Conservation (phyloP, 35 echinoderm and acorn worm species). For the Amphiura filiformis region DNA sequence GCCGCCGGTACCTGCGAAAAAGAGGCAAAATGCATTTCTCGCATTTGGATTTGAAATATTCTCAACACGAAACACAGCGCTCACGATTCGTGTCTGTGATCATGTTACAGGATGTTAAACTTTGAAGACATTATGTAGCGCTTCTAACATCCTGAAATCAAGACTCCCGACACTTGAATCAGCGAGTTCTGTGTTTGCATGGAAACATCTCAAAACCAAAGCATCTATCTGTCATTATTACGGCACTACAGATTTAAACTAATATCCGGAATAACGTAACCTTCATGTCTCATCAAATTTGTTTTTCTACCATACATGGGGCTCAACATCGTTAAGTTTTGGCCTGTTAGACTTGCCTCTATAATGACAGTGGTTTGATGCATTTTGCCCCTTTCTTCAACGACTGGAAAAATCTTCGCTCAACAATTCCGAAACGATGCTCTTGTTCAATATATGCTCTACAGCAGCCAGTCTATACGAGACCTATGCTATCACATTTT, state of each 20-base stretch:
- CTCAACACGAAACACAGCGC: too few species aligned
- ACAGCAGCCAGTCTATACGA: too few species aligned
- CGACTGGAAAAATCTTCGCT: too few species aligned
- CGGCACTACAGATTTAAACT: background rate
- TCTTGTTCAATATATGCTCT: too few species aligned
- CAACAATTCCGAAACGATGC: too few species aligned
- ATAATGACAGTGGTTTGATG: constrained; percentile 1
- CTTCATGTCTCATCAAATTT: background rate
- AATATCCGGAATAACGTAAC: background rate
- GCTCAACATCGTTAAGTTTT: background rate
- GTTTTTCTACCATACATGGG: background rate
- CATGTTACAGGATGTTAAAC: too few species aligned
- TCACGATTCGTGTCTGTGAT: too few species aligned
- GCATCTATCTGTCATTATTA: constrained; percentile 4
- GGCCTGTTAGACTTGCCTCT: background rate
- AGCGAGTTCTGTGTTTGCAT: too few species aligned
- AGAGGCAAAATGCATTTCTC: constrained; percentile 93
- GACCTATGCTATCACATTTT: too few species aligned
- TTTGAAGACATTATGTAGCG: too few species aligned
- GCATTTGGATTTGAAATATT: background rate
- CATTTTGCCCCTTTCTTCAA: constrained; percentile 1
- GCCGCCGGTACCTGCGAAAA: constrained; percentile 30
- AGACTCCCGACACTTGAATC: too few species aligned
- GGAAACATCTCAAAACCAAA: background rate
- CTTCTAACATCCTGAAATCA: too few species aligned